Base-by-base conservation (phyloP, 2,113 vertebrate species). In the Alethe castanea region DNA sequence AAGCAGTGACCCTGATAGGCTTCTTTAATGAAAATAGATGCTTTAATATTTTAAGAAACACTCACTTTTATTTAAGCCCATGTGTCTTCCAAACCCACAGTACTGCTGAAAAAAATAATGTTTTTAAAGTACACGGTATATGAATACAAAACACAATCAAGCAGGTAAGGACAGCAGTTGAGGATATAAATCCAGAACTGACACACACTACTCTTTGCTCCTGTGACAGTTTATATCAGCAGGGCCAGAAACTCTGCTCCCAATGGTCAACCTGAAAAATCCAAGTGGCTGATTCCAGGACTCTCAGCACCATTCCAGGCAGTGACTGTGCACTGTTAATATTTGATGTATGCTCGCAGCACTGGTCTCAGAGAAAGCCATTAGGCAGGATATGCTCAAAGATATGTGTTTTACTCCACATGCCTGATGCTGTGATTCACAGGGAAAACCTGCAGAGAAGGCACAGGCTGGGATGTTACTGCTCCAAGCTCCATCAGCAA, bases 371-470 rank as follows among this genome's bases (percentile, higher is more conserved):
- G 53, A 91, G 90, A 86, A 94, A 88, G 36, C 42, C 77, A 88
- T 93, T 90, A 81, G 10, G 57, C 60, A 76, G 65, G 53, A 65
- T 45, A 72, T 20, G 36, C 83, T 93, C 44, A 84, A 71, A 96
- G 78, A 90, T 44, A 29, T 24, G 33, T 60, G 45, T 61, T 93
- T 94, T 79, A 78, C 48, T 88, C 89, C 92, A 64, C 82, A 86
- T 38, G 76, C 70, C 56, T 24, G n/a, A 84, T 78, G 60, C 64
- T 86, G 69, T 61, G 92, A 84, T 93, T 96, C 92, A 86, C 53
- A 53, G 11, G 44, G 65, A 90, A 93, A 94, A 71, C 31, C 69
- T 44, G 44, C 71, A 79, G 79, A 94, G 56, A 88, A 93, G 57
- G 67, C 69, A 81, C 44, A 78, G 79, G 56, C 48, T 50, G 45